A percentile compares a stretch with the other conserved stretches of the same genome.
These are phyloP conservation scores for Pelmatolapia mariae DNA, from an alignment of 2,113 vertebrate genomes.

Conservation along the genomic window DNA sequence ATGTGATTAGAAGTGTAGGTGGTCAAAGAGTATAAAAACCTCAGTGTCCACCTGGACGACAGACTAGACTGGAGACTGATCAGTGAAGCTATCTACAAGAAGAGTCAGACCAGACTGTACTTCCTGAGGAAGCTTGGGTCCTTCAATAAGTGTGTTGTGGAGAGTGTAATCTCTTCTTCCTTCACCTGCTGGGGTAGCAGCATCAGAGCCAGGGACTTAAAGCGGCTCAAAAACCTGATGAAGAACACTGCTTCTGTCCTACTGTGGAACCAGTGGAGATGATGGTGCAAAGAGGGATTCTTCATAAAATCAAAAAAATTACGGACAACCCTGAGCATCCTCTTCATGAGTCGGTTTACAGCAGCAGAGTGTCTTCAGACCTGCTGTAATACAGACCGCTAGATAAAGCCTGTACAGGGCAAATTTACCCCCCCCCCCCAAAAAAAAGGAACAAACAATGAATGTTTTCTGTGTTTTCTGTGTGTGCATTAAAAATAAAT, in stretches of 20 bases:
- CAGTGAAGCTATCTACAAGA: not conserved
- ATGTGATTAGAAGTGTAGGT: not conserved
- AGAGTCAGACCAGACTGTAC: not conserved
- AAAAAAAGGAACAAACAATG: not conserved
- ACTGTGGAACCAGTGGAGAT: not conserved
- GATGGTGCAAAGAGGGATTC: not conserved
- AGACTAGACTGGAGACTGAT: not conserved
- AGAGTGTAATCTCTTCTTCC: not conserved
- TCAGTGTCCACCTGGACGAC: not conserved
- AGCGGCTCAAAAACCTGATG: not conserved
- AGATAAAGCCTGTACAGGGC: not conserved
- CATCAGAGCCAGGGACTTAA: not conserved
- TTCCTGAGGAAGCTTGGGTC: not conserved
- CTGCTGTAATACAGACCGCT: not conserved
- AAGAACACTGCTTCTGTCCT: not conserved
- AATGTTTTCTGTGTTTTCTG: not conserved
- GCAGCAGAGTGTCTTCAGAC: not conserved
- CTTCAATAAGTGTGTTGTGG: not conserved
- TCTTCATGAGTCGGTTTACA: not conserved
- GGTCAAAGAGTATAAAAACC: not conserved
- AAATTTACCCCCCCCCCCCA: not conserved
- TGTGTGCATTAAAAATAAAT: not conserved
- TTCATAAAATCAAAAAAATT: not conserved
- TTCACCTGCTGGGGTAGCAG: not conserved
- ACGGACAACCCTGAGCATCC: accelerated